A percentile compares a stretch with the other conserved stretches of the same genome.
These are phyloP conservation scores for Eufriesea mexicana DNA, from an alignment of 1,140 invertebrate genomes.

Conservation along the genomic window DNA sequence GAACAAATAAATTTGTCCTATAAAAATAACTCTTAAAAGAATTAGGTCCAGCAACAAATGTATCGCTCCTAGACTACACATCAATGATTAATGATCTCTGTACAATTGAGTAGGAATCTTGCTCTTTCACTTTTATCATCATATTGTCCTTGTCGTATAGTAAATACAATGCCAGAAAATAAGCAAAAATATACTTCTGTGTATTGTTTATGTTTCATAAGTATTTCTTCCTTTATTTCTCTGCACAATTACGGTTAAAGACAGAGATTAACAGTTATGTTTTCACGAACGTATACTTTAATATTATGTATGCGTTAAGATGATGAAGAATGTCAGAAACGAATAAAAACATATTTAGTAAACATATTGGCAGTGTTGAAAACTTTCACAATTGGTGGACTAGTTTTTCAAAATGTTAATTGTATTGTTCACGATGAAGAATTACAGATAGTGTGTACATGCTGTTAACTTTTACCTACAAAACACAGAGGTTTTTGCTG, in stretches of 20 bases:
- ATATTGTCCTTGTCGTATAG: slow-evolving; percentile 75
- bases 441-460: slow-evolving; percentile 28
- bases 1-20: slow-evolving; percentile 67
- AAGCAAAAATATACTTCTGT: slow-evolving; percentile 63
- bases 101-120: slow-evolving; percentile 69
- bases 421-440: slow-evolving; percentile 39
- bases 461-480: slow-evolving; percentile 6
- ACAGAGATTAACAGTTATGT: slow-evolving; percentile 18
- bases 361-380: slow-evolving; percentile 71
- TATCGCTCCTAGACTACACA: slow-evolving; percentile 65
- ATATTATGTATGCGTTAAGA: not conserved
- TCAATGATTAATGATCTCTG: slow-evolving; percentile 66
- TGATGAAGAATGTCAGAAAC: slow-evolving; percentile 40
- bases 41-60: slow-evolving; percentile 71
- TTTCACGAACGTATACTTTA: slow-evolving; percentile 14
- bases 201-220: slow-evolving; percentile 33
- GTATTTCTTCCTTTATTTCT: not conserved
- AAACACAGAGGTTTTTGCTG: slow-evolving; percentile 52
- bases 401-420: slow-evolving; percentile 49
- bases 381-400: slow-evolving; percentile 65
- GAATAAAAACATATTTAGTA: slow-evolving; percentile 48
- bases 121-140: slow-evolving; percentile 63
- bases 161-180: slow-evolving; percentile 62
- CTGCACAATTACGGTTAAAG: not conserved
- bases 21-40: slow-evolving; percentile 76